Base-by-base conservation (phyloP, 2,797 vertebrate genomes). In the Pagetopsis macropterus region DNA sequence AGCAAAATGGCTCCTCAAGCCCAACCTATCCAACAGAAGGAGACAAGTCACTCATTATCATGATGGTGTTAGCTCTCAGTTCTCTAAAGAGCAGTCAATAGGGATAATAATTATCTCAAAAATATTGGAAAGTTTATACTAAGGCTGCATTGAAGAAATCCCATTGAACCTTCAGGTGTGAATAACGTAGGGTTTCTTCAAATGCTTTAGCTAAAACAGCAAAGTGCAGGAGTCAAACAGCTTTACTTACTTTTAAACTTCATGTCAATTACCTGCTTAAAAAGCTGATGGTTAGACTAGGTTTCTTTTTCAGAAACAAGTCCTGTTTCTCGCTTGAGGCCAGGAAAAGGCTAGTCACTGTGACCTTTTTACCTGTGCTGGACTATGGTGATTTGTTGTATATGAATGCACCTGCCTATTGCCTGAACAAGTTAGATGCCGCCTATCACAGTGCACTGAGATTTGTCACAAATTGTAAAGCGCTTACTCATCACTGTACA, bases 1-100 rank as follows among this genome's bases (percentile, higher is more conserved):
- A 75, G 87, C 78, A 83, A 87, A 90, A 90, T 86, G 73, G 74
- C 76, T 79, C 78, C 82, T 84, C 40, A 19, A 78, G 80, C 33
- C 62, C 70, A 44, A 60, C 58, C 64, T 55, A 74, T 84, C 76
- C 69, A 77, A 81, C 65, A 51, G 37, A 44, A 4, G 33, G 40
- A 27, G 16, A 37, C 5, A 46, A 48, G 66, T 73, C 76, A 44
- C 62, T 70, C 55, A 63, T 86, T 82, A 79, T 74, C 60, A 33
- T 31, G 65, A 73, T 17, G 51, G 76, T 65, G 19, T 80, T 59
- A 76, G 66, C 64, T 78, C 50, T 50, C 4, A 17, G 33, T 64
- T 77, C 78, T 70, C 56, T 46, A 50, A 13, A 74, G 72, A 82
- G 74, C 48, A 8, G 54, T 90, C 89, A 91, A 91, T 87, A 90